Percentiles rank a stretch among this genome's conserved stretches.
Conservation (phyloP, 2,797 vertebrate genomes). For the Mionectes olivaceus region DNA sequence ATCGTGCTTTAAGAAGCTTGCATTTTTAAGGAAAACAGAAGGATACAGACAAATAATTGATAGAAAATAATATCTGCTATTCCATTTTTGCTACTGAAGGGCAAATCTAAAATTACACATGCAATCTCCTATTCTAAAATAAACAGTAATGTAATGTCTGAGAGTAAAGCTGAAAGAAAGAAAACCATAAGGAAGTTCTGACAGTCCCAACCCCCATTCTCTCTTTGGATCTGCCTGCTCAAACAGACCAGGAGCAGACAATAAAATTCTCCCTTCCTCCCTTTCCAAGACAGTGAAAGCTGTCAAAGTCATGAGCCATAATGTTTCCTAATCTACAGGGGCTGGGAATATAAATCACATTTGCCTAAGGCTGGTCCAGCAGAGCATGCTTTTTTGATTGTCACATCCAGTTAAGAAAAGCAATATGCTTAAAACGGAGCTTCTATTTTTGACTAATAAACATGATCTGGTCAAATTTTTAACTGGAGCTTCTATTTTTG, state of each 20-base stretch:
- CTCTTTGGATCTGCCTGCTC: not conserved
- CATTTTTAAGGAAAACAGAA: not conserved
- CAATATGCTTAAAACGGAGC: not conserved
- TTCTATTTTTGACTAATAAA: not conserved
- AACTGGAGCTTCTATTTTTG: not conserved
- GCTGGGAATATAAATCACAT: not conserved
- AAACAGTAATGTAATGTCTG: not conserved
- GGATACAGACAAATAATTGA: not conserved
- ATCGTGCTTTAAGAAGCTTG: not conserved
- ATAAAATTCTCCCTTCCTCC: not conserved
- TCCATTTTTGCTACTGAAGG: not conserved
- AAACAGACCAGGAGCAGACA: not conserved
- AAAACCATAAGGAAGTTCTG: not conserved
- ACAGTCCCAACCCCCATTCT: not conserved
- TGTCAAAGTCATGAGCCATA: not conserved
- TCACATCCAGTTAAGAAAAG: slow-evolving; percentile 11
- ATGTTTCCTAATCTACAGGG: not conserved
- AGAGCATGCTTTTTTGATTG: not conserved
- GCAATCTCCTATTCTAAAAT: not conserved
- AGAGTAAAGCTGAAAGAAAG: not conserved
- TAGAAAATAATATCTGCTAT: not conserved
- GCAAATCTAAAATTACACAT: not conserved
- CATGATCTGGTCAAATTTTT: not conserved
- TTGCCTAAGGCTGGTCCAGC: not conserved
- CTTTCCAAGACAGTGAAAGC: not conserved